Percentiles rank a stretch among this genome's conserved stretches.
These are phyloP conservation scores for Coenonympha arcania DNA, from an alignment of 2,888 invertebrate genomes.

Conservation along the genomic window DNA sequence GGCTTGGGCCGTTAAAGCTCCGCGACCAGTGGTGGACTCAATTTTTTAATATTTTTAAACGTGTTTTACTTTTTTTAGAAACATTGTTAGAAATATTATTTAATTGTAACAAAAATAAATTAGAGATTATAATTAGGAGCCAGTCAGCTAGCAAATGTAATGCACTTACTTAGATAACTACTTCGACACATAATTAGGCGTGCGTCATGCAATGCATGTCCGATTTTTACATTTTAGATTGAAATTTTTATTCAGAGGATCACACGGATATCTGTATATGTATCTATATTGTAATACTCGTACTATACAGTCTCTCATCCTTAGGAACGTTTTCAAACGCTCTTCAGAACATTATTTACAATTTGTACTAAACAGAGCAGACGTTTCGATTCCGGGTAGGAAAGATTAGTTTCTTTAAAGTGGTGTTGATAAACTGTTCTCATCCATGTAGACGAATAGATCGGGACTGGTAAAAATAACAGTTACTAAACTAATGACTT, in stretches of 20 bases:
- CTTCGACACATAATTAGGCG: background rate
- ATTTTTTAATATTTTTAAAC: too few species aligned
- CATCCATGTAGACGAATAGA: background rate
- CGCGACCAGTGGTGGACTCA: too few species aligned
- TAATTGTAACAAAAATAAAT: too few species aligned
- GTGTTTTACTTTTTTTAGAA: too few species aligned
- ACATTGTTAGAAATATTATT: too few species aligned
- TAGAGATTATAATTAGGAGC: too few species aligned
- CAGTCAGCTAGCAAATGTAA: constrained; percentile 1
- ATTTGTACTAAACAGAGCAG: constrained; percentile 50
- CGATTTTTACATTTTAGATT: background rate
- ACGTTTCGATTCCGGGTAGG: constrained; percentile 47
- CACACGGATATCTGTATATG: too few species aligned
- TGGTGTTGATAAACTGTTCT: constrained; percentile 9
- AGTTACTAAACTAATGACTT: too few species aligned
- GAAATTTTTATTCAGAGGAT: too few species aligned
- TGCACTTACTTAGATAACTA: constrained; percentile 3
- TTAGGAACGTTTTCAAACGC: constrained; percentile 49
- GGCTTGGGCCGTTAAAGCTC: too few species aligned
- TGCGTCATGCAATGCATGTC: background rate
- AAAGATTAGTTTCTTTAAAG: constrained; percentile 32
- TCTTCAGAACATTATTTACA: constrained; percentile 42
- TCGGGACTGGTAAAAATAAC: background rate
- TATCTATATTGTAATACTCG: too few species aligned
- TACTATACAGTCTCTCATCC: constrained; percentile 55